Evolutionary conservation across 2,113 vertebrate species (phyloP).

Genomic region (Zosterops borbonicus): DNA sequence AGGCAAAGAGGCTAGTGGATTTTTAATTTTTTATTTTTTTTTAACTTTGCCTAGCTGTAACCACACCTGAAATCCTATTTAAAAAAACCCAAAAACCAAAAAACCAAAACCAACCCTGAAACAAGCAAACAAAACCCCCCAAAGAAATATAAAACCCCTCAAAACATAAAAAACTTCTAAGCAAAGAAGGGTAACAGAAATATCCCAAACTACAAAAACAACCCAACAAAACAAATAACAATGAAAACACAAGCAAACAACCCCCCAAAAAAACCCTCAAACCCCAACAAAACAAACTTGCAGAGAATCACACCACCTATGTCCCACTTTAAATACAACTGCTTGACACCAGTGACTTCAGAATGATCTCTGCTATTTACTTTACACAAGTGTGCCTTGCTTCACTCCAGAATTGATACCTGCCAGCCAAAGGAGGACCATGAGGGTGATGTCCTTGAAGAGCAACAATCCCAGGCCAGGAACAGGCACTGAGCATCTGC

Average conservation of each 20-base stretch:
- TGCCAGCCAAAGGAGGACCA: not conserved
- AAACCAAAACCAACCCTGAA: not conserved
- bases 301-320: not conserved
- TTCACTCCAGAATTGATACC: not conserved
- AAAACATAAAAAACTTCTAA: not conserved
- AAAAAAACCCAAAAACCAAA: not conserved
- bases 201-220: not conserved
- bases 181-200: not conserved
- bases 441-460: rapidly evolving
- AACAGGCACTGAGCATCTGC: rapidly evolving
- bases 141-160: not conserved
- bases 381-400: not conserved
- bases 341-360: not conserved
- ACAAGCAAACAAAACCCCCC: not conserved
- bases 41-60: not conserved
- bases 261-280: rapidly evolving
- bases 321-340: not conserved
- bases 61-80: not conserved
- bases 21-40: not conserved
- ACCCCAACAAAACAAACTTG: not conserved
- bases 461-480: not conserved
- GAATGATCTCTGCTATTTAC: not conserved
- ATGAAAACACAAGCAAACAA: not conserved
- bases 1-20: not conserved
- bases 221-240: not conserved